These are phyloP conservation scores for Dendropsophus ebraccatus DNA, from an alignment of 2,113 vertebrate species.

Conservation along the genomic window DNA sequence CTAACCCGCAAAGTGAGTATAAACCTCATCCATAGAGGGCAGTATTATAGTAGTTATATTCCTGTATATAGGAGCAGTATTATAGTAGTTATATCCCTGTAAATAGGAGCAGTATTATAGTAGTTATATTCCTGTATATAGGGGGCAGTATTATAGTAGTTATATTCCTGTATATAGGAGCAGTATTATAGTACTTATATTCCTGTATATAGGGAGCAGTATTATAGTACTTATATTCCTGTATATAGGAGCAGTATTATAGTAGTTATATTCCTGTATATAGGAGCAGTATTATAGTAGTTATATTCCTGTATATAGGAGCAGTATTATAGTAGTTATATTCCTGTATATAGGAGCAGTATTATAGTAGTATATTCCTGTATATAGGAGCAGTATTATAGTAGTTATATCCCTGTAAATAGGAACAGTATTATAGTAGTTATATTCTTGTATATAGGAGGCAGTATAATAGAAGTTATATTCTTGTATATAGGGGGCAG, in stretches of 20 bases:
- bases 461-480: conserved; percentile 8
- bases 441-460: not conserved
- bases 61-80: not conserved
- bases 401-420: not conserved
- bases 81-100: conserved; percentile 13
- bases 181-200: conserved; percentile 6
- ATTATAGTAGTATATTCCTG: not conserved
- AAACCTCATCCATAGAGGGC: not conserved
- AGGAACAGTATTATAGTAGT: conserved; percentile 6
- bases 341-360: not conserved
- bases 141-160: not conserved
- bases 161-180: conserved; percentile 2
- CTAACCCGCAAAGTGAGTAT: conserved; percentile 24
- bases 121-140: conserved; percentile 3
- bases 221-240: conserved; percentile 9
- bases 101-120: not conserved
- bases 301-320: not conserved
- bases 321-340: conserved; percentile 15
- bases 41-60: not conserved
- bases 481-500: not conserved
- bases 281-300: conserved; percentile 3
- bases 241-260: conserved; percentile 1
- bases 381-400: conserved; percentile 1
- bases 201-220: not conserved
- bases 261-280: not conserved